Base-by-base conservation (phyloP, 2,797 vertebrate genomes). In the Mallotus villosus region DNA sequence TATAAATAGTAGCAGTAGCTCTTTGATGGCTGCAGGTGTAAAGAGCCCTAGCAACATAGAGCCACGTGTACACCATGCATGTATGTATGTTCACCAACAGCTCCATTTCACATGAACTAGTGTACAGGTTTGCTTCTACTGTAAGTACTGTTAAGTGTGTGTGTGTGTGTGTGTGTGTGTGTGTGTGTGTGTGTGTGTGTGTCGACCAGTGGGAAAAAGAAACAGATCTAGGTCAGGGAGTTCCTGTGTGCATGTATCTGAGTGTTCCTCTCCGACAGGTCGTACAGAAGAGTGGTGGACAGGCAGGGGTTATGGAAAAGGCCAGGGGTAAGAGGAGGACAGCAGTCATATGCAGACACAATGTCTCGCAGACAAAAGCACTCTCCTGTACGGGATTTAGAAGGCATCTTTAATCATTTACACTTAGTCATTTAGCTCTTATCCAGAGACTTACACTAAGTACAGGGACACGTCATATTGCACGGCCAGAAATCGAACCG, bases 171-270 rank as follows among this genome's bases (percentile, higher is more conserved):
- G 57, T 24, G 8, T 49, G 58, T 46, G 21, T 69, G 78, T 67
- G 69, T 82, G 82, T 53, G 32, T 70, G 73, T 69, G 68, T 74
- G 63, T 59, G 65, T 70, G 66, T 72, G 63, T 73, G 76, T 72
- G 71, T 55, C 70, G 88, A 85, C 88, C 86, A 74, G 76, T 84
- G 85, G 86, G 82, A 75, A 81, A 78, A 78, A 73, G 24, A 86
- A 81, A 71, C 90, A 88, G 88, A 91, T 90, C 86, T 90, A 85
- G 89, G 90, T 90, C 89, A 88, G 78, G 82, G 83, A 71, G 82
- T 78, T 91, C 89, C 89, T 89, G 82, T 74, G 85, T 88, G 4
- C 14, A 88, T 82, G 78, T 86, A 83, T 87, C 82, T 51, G 29
- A 46, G 9, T 46, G 41, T 27, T 14, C 24, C 12, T 14, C 59